A percentile compares a stretch with the other conserved stretches of the same genome.
Conservation (phyloP, 1,140 invertebrate species). For the Cheumatopsyche charites region DNA sequence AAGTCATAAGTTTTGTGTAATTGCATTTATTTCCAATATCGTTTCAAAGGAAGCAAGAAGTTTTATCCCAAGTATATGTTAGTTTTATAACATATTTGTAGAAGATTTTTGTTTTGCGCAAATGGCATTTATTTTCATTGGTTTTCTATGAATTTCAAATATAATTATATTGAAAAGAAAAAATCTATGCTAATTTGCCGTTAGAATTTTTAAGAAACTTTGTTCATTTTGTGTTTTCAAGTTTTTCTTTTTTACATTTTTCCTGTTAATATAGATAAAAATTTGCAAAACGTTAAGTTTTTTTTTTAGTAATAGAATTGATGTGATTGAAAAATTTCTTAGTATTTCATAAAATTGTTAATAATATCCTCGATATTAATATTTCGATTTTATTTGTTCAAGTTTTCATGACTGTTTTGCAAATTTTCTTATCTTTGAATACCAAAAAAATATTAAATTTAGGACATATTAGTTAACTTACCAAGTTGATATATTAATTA, state of each 20-base stretch:
- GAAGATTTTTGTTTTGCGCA: background rate
- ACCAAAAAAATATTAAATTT: too few species aligned
- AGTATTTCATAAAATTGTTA: too few species aligned
- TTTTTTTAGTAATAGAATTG: too few species aligned
- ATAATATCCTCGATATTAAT: too few species aligned
- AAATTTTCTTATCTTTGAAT: background rate
- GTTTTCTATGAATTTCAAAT: background rate
- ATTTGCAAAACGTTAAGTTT: background rate
- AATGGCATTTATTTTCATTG: background rate
- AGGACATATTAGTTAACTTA: too few species aligned
- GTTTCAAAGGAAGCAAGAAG: background rate
- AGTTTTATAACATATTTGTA: conserved; percentile 23
- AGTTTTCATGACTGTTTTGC: background rate
- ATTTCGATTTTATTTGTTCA: too few species aligned
- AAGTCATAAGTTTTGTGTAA: background rate
- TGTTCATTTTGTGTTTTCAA: background rate
- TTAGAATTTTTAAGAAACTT: too few species aligned
- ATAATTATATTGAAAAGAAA: background rate
- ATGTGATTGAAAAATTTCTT: too few species aligned
- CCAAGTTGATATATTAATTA: too few species aligned
- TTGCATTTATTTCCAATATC: background rate
- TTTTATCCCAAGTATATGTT: conserved; percentile 18
- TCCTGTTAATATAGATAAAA: background rate
- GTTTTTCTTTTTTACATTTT: background rate
- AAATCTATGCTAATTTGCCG: background rate